phyloP scores from a whole-genome alignment of 2,797 vertebrate genomes.

The Catharus ustulatus region DNA sequence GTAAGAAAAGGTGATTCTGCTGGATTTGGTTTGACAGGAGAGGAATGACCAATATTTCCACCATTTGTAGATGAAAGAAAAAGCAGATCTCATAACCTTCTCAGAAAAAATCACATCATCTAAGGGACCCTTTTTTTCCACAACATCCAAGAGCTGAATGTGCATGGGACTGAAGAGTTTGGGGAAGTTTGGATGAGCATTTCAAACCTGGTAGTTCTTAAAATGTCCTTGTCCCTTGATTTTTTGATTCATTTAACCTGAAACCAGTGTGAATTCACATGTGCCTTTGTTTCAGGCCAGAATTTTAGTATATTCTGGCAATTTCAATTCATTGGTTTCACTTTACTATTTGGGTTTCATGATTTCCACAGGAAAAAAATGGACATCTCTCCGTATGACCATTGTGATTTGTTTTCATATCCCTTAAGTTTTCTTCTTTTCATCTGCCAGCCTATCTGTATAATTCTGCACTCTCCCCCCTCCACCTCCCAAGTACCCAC shows the following conservation, averaged over 20 bases:
- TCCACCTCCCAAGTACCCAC: rapidly evolving
- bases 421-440: neutral
- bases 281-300: neutral
- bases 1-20: neutral
- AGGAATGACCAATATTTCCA: neutral
- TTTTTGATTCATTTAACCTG: neutral
- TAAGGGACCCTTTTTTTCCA: neutral
- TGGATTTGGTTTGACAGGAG: neutral
- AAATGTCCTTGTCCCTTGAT: neutral
- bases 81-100: neutral
- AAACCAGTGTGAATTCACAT: neutral
- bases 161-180: neutral
- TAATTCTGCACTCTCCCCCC: rapidly evolving
- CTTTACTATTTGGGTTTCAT: neutral
- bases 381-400: neutral
- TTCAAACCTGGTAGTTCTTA: neutral
- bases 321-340: neutral
- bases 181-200: neutral
- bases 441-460: neutral
- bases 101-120: neutral
- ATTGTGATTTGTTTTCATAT: neutral
- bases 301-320: neutral
- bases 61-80: neutral
- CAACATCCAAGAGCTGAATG: neutral
- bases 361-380: neutral